Conservation (phyloP, 2,113 vertebrate species). For the Myotis brandtii region DNA sequence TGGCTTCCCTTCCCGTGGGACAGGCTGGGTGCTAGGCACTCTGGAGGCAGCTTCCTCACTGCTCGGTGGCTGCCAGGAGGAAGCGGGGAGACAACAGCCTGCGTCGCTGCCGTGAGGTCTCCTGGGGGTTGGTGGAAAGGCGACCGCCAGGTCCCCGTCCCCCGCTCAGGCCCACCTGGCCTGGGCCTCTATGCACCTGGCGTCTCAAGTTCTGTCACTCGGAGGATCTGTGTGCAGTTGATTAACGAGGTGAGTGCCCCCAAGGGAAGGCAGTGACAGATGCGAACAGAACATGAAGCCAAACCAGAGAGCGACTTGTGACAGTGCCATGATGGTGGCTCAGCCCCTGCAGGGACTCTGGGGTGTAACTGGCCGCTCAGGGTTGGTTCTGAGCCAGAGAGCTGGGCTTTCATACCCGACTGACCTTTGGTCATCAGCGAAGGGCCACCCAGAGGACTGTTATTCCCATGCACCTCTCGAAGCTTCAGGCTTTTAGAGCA, state of each 20-base stretch:
- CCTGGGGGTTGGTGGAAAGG: background rate
- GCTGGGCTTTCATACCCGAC: background rate
- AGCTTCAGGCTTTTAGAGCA: background rate
- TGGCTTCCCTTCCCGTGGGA: background rate
- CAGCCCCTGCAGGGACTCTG: background rate
- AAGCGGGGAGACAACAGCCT: background rate
- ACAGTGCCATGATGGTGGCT: background rate
- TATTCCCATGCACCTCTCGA: background rate
- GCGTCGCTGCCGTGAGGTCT: rapidly evolving
- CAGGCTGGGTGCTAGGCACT: background rate
- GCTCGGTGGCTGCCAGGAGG: background rate
- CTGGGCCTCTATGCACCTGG: background rate
- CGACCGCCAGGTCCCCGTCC: background rate
- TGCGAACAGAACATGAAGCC: background rate
- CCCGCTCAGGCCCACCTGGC: background rate
- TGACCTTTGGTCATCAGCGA: background rate
- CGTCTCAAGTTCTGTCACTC: background rate
- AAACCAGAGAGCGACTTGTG: background rate
- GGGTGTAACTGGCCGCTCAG: background rate
- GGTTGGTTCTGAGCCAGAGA: background rate
- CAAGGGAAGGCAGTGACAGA: background rate
- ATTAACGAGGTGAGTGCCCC: background rate
- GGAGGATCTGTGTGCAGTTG: background rate
- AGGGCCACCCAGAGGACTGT: background rate
- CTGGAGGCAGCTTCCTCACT: rapidly evolving